Conservation (phyloP, 2,888 invertebrate genomes). For the Noctua janthina region DNA sequence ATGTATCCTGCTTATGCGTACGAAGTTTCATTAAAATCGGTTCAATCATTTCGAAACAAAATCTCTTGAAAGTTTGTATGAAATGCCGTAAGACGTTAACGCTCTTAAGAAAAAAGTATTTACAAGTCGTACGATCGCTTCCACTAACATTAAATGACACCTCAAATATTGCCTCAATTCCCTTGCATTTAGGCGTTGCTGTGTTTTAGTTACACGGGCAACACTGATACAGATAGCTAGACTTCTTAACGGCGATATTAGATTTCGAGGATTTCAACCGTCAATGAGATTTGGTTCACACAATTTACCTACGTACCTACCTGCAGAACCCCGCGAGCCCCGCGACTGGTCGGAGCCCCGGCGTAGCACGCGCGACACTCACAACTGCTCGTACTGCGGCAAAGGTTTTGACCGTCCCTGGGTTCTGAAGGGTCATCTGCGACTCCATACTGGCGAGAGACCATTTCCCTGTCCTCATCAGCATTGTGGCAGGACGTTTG, state of each 20-base stretch:
- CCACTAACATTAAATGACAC: neutral
- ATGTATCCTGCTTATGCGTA: no score
- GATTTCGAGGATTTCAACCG: neutral
- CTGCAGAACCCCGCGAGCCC: slow-evolving; percentile 31
- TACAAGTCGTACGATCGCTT: neutral
- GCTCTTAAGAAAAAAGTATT: neutral
- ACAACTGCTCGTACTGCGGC: slow-evolving; percentile 91
- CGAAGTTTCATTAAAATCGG: no score
- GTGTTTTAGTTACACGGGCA: neutral
- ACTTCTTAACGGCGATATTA: neutral
- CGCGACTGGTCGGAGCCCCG: slow-evolving; percentile 64
- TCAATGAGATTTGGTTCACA: neutral
- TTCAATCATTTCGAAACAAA: no score
- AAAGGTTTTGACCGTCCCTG: slow-evolving; percentile 93
- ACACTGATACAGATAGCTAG: neutral
- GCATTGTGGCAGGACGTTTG: slow-evolving; percentile 92
- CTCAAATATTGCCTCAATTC: neutral
- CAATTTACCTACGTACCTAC: neutral
- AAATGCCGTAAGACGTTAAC: no score
- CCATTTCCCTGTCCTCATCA: slow-evolving; percentile 92
- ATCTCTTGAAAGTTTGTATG: no score
- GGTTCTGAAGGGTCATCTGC: slow-evolving; percentile 92
- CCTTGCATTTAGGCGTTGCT: neutral
- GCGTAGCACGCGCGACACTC: slow-evolving; percentile 79
- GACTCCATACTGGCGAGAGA: slow-evolving; percentile 93